Conservation (phyloP, 30 jellyfish, hydroid and myxozoan genomes). For the Nemopilema nomurai region DNA sequence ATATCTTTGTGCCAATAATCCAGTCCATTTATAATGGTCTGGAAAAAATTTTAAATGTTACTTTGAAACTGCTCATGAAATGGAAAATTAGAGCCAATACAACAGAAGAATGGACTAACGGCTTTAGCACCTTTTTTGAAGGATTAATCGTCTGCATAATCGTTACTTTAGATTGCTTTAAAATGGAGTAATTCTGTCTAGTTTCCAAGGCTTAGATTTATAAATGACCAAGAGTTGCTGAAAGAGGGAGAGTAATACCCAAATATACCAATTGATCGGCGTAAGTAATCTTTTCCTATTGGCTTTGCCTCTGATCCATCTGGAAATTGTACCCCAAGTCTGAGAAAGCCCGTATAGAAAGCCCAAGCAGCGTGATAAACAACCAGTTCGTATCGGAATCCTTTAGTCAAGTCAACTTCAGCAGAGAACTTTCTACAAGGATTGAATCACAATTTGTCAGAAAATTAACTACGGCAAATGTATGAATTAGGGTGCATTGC, state of each 20-base stretch:
- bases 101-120: no score
- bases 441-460: no score
- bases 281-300: constrained; percentile 1
- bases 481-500: no score
- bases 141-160: no score
- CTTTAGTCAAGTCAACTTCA: constrained; percentile 30
- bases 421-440: constrained; percentile 18
- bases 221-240: neutral
- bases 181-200: neutral
- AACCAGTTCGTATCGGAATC: constrained; percentile 42
- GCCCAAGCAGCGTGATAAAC: constrained; percentile 28
- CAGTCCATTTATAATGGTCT: constrained; percentile 40
- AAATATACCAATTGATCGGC: constrained; percentile 52
- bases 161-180: no score
- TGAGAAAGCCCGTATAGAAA: constrained; percentile 15
- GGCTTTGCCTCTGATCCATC: constrained; percentile 57
- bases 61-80: no score
- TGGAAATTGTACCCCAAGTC: constrained; percentile 56
- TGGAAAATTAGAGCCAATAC: no score
- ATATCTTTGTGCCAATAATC: constrained; percentile 27
- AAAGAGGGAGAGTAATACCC: neutral
- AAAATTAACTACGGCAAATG: no score
- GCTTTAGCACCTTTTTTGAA: no score
- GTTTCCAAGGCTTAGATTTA: neutral
- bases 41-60: neutral